Evolutionary conservation across 1,140 invertebrate species (phyloP), one percentile per base, ranked within the genome.

Genomic region (Nasonia giraulti): DNA sequence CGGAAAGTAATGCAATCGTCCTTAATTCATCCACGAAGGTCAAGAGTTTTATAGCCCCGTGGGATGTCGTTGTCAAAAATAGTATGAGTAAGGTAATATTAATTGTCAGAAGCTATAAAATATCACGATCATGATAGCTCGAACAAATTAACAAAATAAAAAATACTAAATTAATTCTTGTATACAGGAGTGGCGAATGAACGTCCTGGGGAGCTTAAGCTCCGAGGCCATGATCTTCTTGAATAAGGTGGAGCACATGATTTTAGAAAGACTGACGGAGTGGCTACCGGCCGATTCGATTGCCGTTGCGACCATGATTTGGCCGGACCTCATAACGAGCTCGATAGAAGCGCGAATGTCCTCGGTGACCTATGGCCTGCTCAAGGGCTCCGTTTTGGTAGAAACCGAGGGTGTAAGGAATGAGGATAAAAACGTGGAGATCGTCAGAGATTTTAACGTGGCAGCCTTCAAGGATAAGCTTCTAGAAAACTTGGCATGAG

Each of bases 1-100:
- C 95, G 2, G 94, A 95, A 88, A 94, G 95, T 17, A 94, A 95
- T 75, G 91, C 90, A 74, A 93, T 96, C 33, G 93, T 94, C 7
- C 89, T 96, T 0, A 94, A 93, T 78, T 78, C 87, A 1, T 91
- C 89, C 5, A 88, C 85, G 7, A 7, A 62, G 10, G 37, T 44
- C 8, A 76, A 23, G 44, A 76, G 7, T 23, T 50, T 47, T 50
- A 76, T 47, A 71, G 23, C 68, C 0, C 31, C 68, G 23, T 27
- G 31, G 23, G 31, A 31, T 12, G 23, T 71, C 23, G 31, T 71
- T 71, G 10, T 11, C 10, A 71, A 71, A 71, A 71, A 71, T 12
- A 71, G 8, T 71, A 33, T 71, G 5, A 20, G 6, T 62, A 62
- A 62, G 17, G 20, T 62, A 62, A 17, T 50, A 17, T 50, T 50